Base-by-base conservation (phyloP, 2,797 vertebrate species). In the Tapirus indicus region DNA sequence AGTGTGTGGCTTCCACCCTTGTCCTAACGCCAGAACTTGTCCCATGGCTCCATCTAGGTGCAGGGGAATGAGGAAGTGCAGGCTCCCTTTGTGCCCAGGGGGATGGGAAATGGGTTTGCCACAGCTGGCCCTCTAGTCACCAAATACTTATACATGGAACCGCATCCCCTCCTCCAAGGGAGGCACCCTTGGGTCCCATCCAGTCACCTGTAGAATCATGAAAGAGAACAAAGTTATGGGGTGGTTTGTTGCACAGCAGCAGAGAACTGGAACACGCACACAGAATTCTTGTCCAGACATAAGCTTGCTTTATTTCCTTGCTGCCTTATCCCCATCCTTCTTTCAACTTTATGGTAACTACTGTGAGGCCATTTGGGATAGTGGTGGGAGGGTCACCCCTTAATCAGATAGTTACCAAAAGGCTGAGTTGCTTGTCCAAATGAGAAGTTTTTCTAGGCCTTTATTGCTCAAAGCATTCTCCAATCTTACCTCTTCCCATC, bases 301-400 rank as follows among this genome's bases (percentile, higher is more conserved):
- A 38, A 68, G 38, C 1, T 69, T 21, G 13, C 41, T 32, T 17
- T 44, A 6, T 2, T 17, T 66, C 38, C 21, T 6, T 49, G 38
- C 21, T 58, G 32, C 25, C 35, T 23, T 5, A 2, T 2, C 56
- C n/a, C 2, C 6, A 0, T 10, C 6, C 18, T 21, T 32, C 38
- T 49, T 16, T 38, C 38, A 25, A 9, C 52, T 56, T 16, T 6
- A 5, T 18, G n/a, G 38, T 3, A 32, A 27, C 86, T 21, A 16
- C 29, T 44, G 18, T 23, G 47, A 58, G 25, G 62, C 9, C 9
- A 2, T 41, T 13, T 71, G 25, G 60, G 58, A 32, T 18, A 21
- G 23, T 7, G 17, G 54, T 2, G 38, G n/a, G 60, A n/a, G 12
- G 1, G 32, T 20, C 0, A n/a, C 27, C 16, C 18, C 16, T 38